Conservation (phyloP, 2,113 vertebrate genomes). For the Lophius piscatorius region DNA sequence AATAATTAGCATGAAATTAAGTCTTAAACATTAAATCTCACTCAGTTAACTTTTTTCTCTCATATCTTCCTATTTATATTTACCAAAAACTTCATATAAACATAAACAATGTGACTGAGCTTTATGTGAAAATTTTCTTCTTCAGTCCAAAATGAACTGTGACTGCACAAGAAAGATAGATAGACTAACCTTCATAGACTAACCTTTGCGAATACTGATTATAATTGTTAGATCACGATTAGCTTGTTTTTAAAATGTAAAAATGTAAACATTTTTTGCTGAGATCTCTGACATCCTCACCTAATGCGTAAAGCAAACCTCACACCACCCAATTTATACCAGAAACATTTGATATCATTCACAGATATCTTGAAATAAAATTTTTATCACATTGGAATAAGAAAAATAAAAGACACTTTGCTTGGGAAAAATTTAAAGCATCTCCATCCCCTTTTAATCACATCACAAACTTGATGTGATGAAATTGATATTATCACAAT, state of each 20-base stretch:
- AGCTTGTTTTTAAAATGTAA: slow-evolving; percentile 59
- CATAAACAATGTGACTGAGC: no score
- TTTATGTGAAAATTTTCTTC: not conserved
- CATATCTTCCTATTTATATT: no score
- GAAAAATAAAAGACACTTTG: slow-evolving; percentile 60
- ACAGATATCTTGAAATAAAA: slow-evolving; percentile 54
- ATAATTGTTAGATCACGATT: slow-evolving; percentile 57
- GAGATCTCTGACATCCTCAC: slow-evolving; percentile 50
- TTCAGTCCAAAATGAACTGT: slow-evolving; percentile 6
- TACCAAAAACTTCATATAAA: no score
- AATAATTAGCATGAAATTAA: no score
- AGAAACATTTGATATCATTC: slow-evolving; percentile 64
- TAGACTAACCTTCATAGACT: slow-evolving; percentile 15
- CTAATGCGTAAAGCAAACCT: slow-evolving; percentile 27
- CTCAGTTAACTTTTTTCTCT: no score
- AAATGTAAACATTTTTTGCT: slow-evolving; percentile 63
- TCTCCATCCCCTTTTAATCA: no score
- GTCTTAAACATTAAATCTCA: no score
- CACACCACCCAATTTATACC: slow-evolving; percentile 53
- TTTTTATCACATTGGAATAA: slow-evolving; percentile 61
- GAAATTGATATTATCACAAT: no score
- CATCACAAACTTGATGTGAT: no score
- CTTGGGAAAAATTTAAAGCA: slow-evolving; percentile 45
- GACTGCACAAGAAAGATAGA: slow-evolving; percentile 33
- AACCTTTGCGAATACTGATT: slow-evolving; percentile 60